phyloP scores from a whole-genome alignment of 2,797 vertebrate species.

The Molothrus aeneus region DNA sequence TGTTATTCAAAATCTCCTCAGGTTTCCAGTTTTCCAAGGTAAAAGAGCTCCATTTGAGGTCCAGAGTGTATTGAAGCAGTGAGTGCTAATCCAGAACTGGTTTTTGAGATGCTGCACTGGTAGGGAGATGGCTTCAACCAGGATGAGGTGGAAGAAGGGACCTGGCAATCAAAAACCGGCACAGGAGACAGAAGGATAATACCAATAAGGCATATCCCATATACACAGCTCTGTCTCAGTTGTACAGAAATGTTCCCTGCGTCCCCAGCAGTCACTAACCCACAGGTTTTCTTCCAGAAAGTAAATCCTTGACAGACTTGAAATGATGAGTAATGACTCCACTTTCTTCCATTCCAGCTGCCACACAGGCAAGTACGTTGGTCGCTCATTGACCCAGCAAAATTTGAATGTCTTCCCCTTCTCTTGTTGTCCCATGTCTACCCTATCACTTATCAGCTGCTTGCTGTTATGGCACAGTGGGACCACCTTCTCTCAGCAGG shows the following conservation, averaged over 20 bases:
- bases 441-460: not conserved
- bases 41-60: not conserved
- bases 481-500: not conserved
- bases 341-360: constrained; percentile 32
- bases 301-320: constrained; percentile 34
- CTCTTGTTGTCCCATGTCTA: not conserved
- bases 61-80: not conserved
- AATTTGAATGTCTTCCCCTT: not conserved
- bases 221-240: not conserved
- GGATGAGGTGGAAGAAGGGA: not conserved
- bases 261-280: not conserved
- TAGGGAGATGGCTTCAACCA: not conserved
- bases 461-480: not conserved
- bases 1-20: not conserved
- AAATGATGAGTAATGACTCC: constrained; percentile 10
- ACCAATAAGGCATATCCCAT: not conserved
- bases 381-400: not conserved
- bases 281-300: constrained; percentile 31
- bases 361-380: fast-evolving
- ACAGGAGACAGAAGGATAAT: not conserved
- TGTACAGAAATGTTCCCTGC: not conserved
- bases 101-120: not conserved
- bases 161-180: not conserved
- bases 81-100: not conserved
- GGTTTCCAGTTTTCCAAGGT: not conserved